Conservation (phyloP, 2,797 vertebrate species). For the Erpetoichthys calabaricus region DNA sequence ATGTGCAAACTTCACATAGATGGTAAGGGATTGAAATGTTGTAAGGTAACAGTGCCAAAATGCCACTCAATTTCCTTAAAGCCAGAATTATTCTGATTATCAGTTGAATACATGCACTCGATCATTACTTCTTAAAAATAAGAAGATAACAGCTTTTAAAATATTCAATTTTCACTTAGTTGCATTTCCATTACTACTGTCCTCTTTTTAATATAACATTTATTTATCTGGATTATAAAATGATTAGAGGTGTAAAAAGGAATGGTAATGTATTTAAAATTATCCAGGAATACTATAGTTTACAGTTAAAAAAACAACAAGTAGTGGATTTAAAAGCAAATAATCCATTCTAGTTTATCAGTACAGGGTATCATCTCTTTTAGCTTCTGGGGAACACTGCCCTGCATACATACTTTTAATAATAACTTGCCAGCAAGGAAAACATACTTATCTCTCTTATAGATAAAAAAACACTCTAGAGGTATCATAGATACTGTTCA, state of each 20-base stretch:
- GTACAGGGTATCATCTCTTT: conserved; percentile 24
- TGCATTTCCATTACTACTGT: neutral
- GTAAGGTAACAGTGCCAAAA: no score
- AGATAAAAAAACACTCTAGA: conserved; percentile 48
- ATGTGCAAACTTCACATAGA: no score
- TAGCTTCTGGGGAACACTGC: conserved; percentile 24
- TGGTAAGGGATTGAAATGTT: no score
- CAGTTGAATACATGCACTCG: no score
- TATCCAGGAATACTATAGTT: no score
- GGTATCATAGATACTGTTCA: conserved; percentile 41
- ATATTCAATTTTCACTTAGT: no score
- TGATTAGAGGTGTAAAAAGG: neutral
- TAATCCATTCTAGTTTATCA: conserved; percentile 37
- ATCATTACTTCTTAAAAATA: no score
- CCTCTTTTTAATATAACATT: neutral
- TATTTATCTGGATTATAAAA: neutral
- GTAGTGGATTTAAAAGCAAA: conserved; percentile 20
- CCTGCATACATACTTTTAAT: conserved; percentile 33
- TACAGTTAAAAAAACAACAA: neutral
- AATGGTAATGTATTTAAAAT: no score
- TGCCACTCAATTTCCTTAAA: no score
- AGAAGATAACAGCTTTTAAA: no score
- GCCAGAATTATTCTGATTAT: no score
- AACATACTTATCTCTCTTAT: conserved; percentile 53
- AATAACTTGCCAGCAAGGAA: conserved; percentile 33